Conservation (phyloP, 2,113 vertebrate genomes). For the Hippocampus zosterae region DNA sequence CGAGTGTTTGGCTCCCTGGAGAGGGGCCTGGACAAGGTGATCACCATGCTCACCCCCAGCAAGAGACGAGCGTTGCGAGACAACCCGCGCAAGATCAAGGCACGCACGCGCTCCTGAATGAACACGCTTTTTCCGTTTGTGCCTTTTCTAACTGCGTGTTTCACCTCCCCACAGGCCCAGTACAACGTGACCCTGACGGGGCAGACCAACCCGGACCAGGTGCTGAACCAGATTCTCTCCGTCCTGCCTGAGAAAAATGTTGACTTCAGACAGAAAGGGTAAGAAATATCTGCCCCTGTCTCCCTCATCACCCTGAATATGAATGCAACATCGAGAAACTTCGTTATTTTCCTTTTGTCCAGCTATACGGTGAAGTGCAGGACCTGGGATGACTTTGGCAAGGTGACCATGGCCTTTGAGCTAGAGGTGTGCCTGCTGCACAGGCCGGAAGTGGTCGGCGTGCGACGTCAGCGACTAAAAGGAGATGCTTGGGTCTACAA, state of each 20-base stretch:
- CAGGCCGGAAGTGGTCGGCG: slow-evolving; percentile 78
- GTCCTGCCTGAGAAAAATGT: slow-evolving; percentile 82
- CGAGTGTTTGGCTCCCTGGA: slow-evolving; percentile 91
- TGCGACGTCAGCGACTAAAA: slow-evolving; percentile 85
- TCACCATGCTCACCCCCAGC: slow-evolving; percentile 88
- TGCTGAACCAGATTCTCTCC: slow-evolving; percentile 82
- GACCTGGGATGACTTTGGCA: slow-evolving; percentile 84
- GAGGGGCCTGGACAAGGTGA: slow-evolving; percentile 88
- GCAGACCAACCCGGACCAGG: slow-evolving; percentile 82
- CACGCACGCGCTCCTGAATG: slow-evolving; percentile 19
- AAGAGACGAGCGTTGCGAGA: slow-evolving; percentile 78
- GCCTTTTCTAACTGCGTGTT: not conserved
- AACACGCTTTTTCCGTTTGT: not conserved
- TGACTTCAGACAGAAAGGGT: slow-evolving; percentile 89
- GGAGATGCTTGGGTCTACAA: slow-evolving; percentile 97
- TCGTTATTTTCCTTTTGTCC: not conserved
- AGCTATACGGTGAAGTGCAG: slow-evolving; percentile 91
- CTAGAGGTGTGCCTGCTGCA: slow-evolving; percentile 88
- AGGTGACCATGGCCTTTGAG: slow-evolving; percentile 88
- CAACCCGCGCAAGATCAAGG: slow-evolving; percentile 83
- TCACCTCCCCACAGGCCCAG: slow-evolving; percentile 73
- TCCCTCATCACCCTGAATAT: not conserved
- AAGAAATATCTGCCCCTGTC: slow-evolving; percentile 40
- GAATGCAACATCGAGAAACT: not conserved
- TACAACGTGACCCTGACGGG: slow-evolving; percentile 89